phyloP scores from a whole-genome alignment of 2,113 vertebrate species.

The Rhinoptilus africanus region DNA sequence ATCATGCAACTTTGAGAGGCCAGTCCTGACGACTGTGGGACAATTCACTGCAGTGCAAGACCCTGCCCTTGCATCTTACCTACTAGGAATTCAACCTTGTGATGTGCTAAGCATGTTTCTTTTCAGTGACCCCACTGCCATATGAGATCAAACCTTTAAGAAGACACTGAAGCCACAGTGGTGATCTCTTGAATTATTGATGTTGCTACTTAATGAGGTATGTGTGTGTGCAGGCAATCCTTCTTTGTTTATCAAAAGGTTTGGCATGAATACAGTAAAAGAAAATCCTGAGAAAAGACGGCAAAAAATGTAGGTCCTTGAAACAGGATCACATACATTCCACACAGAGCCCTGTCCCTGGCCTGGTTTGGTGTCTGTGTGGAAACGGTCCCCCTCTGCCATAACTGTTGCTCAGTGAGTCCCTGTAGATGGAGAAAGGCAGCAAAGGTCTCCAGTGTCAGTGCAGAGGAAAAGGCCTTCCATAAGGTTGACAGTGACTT shows the following conservation, averaged over 20 bases:
- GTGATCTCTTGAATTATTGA: conserved; percentile 52
- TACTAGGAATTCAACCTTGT: neutral
- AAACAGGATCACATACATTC: neutral
- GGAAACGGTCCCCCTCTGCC: neutral
- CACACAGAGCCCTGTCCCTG: neutral
- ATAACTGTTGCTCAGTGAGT: neutral
- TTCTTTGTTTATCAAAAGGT: conserved; percentile 27
- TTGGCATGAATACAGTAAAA: neutral
- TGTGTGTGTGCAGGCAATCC: neutral
- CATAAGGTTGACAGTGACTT: neutral
- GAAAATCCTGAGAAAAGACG: neutral
- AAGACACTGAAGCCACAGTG: neutral
- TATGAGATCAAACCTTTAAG: conserved; percentile 22
- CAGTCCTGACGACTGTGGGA: neutral
- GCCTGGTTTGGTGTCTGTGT: neutral
- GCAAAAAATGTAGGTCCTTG: neutral
- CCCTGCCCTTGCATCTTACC: neutral
- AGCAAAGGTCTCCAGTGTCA: neutral
- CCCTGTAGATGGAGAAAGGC: neutral
- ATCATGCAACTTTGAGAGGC: neutral
- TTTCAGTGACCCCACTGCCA: neutral
- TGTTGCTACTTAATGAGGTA: conserved; percentile 6
- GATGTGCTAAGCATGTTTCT: neutral
- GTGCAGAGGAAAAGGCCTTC: neutral
- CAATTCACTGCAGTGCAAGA: neutral